Percentiles rank a stretch among this genome's conserved stretches.
Evolutionary conservation across 2,888 invertebrate species (phyloP).

Genomic region (Zaprionus bogoriensis): DNA sequence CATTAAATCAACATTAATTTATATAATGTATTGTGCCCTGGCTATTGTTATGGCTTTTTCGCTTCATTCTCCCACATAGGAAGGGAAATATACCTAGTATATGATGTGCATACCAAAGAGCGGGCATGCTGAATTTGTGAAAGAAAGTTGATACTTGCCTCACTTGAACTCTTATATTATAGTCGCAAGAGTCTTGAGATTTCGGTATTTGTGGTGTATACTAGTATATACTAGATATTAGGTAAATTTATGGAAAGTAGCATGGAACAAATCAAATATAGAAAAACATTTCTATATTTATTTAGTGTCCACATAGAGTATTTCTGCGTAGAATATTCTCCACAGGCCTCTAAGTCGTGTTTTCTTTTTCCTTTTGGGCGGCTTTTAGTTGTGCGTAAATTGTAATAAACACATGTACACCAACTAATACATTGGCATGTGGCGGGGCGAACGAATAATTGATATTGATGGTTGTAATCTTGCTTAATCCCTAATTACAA

Average conservation of each 20-base stretch:
- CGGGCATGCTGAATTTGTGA: neutral
- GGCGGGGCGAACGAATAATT: slow-evolving; percentile 59
- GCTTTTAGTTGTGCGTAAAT: slow-evolving; percentile 55
- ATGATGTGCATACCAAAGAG: too few species aligned
- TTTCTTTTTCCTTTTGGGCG: slow-evolving; percentile 19
- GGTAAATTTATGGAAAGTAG: neutral
- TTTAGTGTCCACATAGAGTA: slow-evolving; percentile 15
- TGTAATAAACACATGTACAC: slow-evolving; percentile 59
- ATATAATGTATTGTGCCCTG: slow-evolving; percentile 68
- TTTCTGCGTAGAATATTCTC: too few species aligned
- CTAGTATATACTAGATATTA: neutral
- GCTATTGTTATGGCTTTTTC: slow-evolving; percentile 30
- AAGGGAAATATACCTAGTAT: neutral
- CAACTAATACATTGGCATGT: slow-evolving; percentile 56
- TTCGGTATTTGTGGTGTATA: neutral
- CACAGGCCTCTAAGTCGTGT: neutral
- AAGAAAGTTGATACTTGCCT: too few species aligned
- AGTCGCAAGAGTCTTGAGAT: too few species aligned
- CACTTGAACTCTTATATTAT: too few species aligned
- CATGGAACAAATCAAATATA: neutral
- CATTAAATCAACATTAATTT: slow-evolving; percentile 77
- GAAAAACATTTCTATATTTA: too few species aligned
- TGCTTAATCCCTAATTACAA: slow-evolving; percentile 78
- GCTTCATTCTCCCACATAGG: neutral
- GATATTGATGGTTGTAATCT: slow-evolving; percentile 78